A percentile compares a stretch with the other conserved stretches of the same genome.
phyloP scores from a whole-genome alignment of 2,113 vertebrate species.

The Atractosteus spatula region DNA sequence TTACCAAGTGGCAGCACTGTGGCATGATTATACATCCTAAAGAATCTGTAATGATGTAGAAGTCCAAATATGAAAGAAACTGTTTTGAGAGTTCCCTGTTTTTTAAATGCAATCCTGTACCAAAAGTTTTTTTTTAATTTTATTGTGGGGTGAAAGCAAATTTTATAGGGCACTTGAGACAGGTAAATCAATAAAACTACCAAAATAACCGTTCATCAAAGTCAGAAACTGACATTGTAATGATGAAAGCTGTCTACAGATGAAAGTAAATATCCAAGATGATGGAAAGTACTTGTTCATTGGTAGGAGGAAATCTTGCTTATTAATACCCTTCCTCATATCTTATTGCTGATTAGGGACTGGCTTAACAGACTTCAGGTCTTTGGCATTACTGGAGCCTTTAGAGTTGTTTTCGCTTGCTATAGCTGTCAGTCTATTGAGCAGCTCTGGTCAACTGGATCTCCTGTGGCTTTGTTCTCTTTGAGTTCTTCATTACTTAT shows the following conservation, averaged over 20 bases:
- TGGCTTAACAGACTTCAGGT: not conserved
- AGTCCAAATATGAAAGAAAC: too few species aligned
- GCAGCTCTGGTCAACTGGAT: too few species aligned
- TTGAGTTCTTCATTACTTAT: too few species aligned
- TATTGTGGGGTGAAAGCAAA: too few species aligned
- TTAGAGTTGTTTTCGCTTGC: not conserved
- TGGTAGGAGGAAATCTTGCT: not conserved
- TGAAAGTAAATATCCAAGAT: not conserved
- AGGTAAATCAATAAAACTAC: not conserved
- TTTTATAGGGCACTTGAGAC: not conserved
- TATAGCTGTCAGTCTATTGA: not conserved
- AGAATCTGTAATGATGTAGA: too few species aligned
- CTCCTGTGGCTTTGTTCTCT: too few species aligned
- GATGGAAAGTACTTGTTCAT: not conserved
- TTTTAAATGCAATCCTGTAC: not conserved
- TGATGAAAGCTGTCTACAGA: conserved; percentile 1
- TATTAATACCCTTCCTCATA: not conserved
- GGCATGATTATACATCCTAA: too few species aligned
- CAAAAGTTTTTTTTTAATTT: too few species aligned
- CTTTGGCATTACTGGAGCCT: too few species aligned
- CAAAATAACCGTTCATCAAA: not conserved
- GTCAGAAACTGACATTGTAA: not conserved
- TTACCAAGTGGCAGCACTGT: too few species aligned
- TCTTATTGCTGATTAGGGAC: not conserved
- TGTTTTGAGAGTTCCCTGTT: not conserved